Conservation (phyloP, 92 coral and sea anemone genomes). For the Phymanthus crucifer region DNA sequence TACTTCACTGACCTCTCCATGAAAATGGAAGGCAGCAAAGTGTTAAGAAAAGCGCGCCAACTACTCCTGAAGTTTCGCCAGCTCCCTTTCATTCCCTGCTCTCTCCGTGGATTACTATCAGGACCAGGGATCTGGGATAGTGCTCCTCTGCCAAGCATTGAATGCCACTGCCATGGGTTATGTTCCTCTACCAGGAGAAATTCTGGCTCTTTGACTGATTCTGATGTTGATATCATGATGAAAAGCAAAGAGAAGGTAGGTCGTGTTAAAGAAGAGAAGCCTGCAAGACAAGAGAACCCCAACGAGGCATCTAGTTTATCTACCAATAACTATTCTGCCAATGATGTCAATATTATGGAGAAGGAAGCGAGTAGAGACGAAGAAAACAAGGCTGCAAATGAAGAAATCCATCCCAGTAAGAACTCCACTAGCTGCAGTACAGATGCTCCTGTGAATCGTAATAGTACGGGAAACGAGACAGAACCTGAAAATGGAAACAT, state of each 20-base stretch:
- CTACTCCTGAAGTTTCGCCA: constrained; percentile 87
- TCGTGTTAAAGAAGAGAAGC: background rate
- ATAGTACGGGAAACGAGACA: too few species aligned
- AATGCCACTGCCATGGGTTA: constrained; percentile 78
- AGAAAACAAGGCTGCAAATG: too few species aligned
- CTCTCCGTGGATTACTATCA: constrained; percentile 88
- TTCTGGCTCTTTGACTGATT: background rate
- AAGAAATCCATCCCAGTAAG: too few species aligned
- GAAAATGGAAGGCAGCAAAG: constrained; percentile 93
- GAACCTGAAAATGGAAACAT: too few species aligned
- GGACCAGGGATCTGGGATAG: constrained; percentile 99
- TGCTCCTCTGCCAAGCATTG: constrained; percentile 88
- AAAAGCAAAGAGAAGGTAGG: background rate
- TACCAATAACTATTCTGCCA: background rate
- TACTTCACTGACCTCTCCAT: constrained; percentile 90
- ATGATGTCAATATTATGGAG: background rate
- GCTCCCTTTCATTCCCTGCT: constrained; percentile 88
- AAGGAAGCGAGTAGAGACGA: too few species aligned
- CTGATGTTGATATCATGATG: background rate
- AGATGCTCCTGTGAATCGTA: too few species aligned
- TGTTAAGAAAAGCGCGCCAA: constrained; percentile 87
- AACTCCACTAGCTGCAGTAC: too few species aligned
- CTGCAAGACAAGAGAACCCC: background rate
- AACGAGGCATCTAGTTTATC: background rate
- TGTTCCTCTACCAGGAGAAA: constrained; percentile 21